phyloP scores from a whole-genome alignment of 2,888 invertebrate species.

The Apamea epomidion region DNA sequence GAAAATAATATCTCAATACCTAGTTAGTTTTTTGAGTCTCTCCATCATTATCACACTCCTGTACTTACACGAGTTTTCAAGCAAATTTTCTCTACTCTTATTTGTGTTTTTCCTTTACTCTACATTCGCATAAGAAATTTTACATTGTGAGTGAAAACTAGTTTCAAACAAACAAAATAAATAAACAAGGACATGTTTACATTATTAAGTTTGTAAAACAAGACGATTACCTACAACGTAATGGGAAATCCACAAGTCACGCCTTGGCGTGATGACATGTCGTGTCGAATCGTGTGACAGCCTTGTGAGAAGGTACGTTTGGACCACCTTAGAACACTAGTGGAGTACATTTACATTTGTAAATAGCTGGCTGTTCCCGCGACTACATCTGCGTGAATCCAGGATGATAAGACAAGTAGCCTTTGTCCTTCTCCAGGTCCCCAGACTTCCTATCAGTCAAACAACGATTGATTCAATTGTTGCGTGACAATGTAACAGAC shows the following conservation, averaged over 20 bases:
- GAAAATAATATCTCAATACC: not conserved
- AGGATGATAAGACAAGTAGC: not conserved
- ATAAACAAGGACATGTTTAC: conserved; percentile 8
- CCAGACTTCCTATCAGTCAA: not conserved
- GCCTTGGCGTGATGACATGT: conserved; percentile 20
- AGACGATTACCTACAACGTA: conserved; percentile 1
- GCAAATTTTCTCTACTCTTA: not conserved
- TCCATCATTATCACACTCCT: too few species aligned
- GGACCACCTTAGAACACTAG: conserved; percentile 7
- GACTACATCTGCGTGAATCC: not conserved
- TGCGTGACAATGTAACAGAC: too few species aligned
- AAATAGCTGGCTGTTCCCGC: not conserved
- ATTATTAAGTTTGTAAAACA: conserved; percentile 9
- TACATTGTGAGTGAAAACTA: not conserved
- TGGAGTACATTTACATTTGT: not conserved
- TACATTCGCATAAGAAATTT: not conserved
- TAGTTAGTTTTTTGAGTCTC: not conserved
- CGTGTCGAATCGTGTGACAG: conserved; percentile 36
- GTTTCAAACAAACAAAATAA: not conserved
- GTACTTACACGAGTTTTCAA: not conserved
- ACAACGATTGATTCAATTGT: too few species aligned
- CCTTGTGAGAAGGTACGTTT: not conserved
- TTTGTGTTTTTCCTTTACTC: too few species aligned
- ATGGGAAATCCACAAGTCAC: conserved; percentile 37
- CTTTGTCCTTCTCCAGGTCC: too few species aligned